These are phyloP conservation scores for Oceanodroma tethys DNA, from an alignment of 2,113 vertebrate species.

Conservation along the genomic window DNA sequence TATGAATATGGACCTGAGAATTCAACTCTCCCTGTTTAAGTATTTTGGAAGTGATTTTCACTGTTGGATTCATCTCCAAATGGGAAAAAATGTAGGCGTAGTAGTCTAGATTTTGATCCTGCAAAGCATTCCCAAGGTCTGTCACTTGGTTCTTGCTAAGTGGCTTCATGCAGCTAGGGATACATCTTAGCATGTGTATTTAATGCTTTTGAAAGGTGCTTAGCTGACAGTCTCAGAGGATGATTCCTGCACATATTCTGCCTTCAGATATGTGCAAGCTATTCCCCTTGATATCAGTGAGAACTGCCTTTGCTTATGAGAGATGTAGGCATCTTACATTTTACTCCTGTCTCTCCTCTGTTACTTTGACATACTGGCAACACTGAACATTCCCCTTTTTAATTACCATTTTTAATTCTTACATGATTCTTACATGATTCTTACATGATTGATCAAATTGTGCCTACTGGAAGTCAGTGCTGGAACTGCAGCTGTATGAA, in stretches of 20 bases:
- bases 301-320: background rate
- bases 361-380: background rate
- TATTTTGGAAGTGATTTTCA: constrained; percentile 5
- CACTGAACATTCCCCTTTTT: background rate
- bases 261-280: background rate
- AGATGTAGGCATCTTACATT: background rate
- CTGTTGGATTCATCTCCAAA: background rate
- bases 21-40: background rate
- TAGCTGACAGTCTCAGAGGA: background rate
- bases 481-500: background rate
- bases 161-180: background rate
- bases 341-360: background rate
- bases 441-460: background rate
- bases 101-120: background rate
- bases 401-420: background rate
- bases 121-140: background rate
- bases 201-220: constrained; percentile 21
- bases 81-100: background rate
- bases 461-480: background rate
- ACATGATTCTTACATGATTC: background rate
- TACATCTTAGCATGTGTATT: background rate
- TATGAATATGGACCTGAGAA: background rate
- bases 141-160: background rate
- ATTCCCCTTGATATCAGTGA: background rate
- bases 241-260: background rate